These are phyloP conservation scores for Pseudopleuronectes americanus DNA, from an alignment of 2,797 vertebrate genomes.

Conservation along the genomic window DNA sequence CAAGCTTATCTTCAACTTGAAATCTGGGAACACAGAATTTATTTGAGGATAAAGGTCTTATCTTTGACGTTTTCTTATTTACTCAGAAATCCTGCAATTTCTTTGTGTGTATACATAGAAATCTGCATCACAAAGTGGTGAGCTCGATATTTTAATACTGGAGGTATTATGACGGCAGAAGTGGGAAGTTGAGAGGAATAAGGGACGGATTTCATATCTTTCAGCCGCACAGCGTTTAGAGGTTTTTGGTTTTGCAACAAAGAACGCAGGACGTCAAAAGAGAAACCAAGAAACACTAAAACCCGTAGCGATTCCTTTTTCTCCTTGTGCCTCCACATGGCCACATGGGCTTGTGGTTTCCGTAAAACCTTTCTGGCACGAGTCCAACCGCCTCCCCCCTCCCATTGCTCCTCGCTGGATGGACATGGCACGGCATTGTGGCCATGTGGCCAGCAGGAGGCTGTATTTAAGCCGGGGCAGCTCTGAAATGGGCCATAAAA, in stretches of 20 bases:
- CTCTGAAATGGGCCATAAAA: slow-evolving; percentile 79
- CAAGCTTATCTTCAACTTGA: slow-evolving; percentile 36
- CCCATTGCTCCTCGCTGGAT: slow-evolving; percentile 47
- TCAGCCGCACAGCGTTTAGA: slow-evolving; percentile 21
- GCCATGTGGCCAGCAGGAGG: slow-evolving; percentile 80
- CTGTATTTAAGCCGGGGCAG: slow-evolving; percentile 76
- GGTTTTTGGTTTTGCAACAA: slow-evolving; percentile 48
- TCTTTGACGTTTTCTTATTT: slow-evolving; percentile 32
- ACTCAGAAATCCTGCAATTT: slow-evolving; percentile 22
- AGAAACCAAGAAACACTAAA: slow-evolving; percentile 53
- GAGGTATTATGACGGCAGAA: slow-evolving; percentile 26
- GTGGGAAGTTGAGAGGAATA: slow-evolving; percentile 25
- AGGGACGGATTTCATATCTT: slow-evolving; percentile 24
- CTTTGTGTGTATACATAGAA: background rate
- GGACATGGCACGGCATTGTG: slow-evolving; percentile 76
- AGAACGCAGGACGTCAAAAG: slow-evolving; percentile 55
- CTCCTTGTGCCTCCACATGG: slow-evolving; percentile 57
- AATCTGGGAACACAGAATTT: slow-evolving; percentile 29
- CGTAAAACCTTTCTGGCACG: slow-evolving; percentile 72
- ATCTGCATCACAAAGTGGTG: slow-evolving; percentile 36
- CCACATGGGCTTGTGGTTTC: slow-evolving; percentile 73
- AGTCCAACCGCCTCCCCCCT: slow-evolving; percentile 37
- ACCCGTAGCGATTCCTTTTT: slow-evolving; percentile 40
- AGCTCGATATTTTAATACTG: slow-evolving; percentile 25
- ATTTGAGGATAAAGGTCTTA: slow-evolving; percentile 51